These are phyloP conservation scores for Eumacrocentrus americanus DNA, from an alignment of 2,888 invertebrate genomes.

Conservation along the genomic window DNA sequence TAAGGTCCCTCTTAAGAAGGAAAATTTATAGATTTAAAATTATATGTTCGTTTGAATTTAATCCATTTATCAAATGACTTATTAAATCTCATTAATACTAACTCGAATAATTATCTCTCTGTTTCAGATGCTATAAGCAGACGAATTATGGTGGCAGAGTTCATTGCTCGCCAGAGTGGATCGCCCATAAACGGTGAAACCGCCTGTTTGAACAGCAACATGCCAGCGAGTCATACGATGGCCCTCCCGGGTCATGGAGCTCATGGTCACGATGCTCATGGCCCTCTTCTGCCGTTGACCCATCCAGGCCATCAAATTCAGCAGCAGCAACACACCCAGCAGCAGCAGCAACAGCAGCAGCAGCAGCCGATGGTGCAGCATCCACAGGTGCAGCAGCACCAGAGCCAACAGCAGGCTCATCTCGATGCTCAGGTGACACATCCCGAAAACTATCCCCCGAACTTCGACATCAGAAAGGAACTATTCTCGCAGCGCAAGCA, in stretches of 20 bases:
- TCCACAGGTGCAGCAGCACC: conserved; percentile 59
- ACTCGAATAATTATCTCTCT: background rate
- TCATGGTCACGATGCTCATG: conserved; percentile 52
- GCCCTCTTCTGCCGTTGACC: conserved; percentile 54
- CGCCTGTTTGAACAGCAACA: conserved; percentile 65
- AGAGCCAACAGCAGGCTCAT: conserved; percentile 49
- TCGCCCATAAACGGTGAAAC: conserved; percentile 74
- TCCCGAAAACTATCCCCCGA: conserved; percentile 50
- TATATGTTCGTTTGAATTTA: no score
- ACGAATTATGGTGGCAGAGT: conserved; percentile 84
- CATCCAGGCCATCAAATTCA: conserved; percentile 49
- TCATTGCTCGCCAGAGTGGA: conserved; percentile 76
- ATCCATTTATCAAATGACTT: no score
- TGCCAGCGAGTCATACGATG: conserved; percentile 59
- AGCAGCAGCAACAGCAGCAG: conserved; percentile 43
- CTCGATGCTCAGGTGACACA: conserved; percentile 58
- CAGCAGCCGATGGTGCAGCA: conserved; percentile 40
- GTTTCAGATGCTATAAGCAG: conserved; percentile 60
- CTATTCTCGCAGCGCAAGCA: conserved; percentile 91
- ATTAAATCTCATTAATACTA: no score
- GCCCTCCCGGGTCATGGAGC: conserved; percentile 53
- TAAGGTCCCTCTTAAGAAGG: background rate
- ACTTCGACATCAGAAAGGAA: conserved; percentile 72
- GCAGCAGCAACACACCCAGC: conserved; percentile 45
- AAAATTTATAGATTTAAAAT: no score